A percentile compares a stretch with the other conserved stretches of the same genome.
These are phyloP conservation scores for Aethina tumida DNA, from an alignment of 1,140 invertebrate genomes.

Conservation along the genomic window DNA sequence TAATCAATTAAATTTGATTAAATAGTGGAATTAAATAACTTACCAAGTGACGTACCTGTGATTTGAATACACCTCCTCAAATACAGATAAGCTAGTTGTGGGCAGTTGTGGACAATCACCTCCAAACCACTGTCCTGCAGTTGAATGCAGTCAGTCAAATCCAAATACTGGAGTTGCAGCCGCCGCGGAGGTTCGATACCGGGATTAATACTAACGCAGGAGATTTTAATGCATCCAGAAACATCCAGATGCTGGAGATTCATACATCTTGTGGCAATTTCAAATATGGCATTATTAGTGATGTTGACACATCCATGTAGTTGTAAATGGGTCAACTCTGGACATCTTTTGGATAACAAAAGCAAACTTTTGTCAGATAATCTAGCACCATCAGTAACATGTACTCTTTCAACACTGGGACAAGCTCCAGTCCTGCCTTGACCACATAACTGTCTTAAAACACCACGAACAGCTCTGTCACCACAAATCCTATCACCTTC, in stretches of 20 bases:
- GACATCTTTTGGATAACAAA: constrained; percentile 57
- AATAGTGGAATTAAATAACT: neutral
- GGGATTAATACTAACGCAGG: constrained; percentile 55
- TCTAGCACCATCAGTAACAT: constrained; percentile 60
- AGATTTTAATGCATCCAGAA: constrained; percentile 58
- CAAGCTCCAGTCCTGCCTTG: constrained; percentile 46
- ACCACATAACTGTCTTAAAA: constrained; percentile 48
- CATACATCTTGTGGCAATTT: constrained; percentile 52
- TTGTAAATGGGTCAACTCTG: constrained; percentile 61
- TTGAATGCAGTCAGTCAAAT: constrained; percentile 76
- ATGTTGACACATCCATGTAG: constrained; percentile 56
- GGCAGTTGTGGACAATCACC: constrained; percentile 73
- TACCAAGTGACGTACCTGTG: constrained; percentile 47
- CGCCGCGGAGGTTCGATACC: constrained; percentile 48
- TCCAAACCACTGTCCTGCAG: constrained; percentile 75
- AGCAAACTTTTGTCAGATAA: constrained; percentile 66
- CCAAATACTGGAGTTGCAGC: constrained; percentile 59
- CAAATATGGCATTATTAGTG: constrained; percentile 56
- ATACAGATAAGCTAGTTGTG: constrained; percentile 80
- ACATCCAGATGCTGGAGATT: constrained; percentile 66
- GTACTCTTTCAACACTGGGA: constrained; percentile 52
- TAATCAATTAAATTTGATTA: constrained; percentile 26
- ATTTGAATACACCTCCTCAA: constrained; percentile 76
- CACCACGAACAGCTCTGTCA: constrained; percentile 57
- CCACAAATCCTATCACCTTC: constrained; percentile 53